These are phyloP conservation scores for Malaclemys terrapin DNA, from an alignment of 2,113 vertebrate genomes.

Conservation along the genomic window DNA sequence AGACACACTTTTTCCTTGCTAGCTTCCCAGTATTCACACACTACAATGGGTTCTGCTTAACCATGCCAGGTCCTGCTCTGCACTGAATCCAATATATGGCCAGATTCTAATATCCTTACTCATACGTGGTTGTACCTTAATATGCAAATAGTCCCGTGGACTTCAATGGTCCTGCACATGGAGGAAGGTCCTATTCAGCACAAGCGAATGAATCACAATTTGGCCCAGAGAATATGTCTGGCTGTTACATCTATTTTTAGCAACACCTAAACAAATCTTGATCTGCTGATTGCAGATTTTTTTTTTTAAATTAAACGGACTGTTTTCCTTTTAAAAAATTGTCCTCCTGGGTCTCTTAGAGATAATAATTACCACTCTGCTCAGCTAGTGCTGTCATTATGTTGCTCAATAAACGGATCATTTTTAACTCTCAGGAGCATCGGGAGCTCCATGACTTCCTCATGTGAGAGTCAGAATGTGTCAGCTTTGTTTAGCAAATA, in stretches of 20 bases:
- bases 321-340: constrained; percentile 80
- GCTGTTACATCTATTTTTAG: constrained; percentile 55
- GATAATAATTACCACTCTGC: constrained; percentile 81
- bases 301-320: constrained; percentile 63
- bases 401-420: constrained; percentile 82
- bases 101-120: neutral
- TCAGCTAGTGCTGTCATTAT: constrained; percentile 77
- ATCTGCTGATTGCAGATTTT: constrained; percentile 70
- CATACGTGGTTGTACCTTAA: neutral
- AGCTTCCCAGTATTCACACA: neutral
- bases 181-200: neutral
- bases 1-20: neutral
- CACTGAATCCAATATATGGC: neutral
- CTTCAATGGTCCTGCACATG: neutral
- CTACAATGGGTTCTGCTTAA: neutral
- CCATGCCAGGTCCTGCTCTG: neutral
- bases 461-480: constrained; percentile 72
- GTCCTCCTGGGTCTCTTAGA: constrained; percentile 76
- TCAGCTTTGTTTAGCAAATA: constrained; percentile 83
- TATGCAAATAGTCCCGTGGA: neutral
- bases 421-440: constrained; percentile 74
- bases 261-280: constrained; percentile 60
- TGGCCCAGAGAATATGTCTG: constrained; percentile 29
- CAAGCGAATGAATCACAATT: neutral
- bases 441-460: constrained; percentile 67